phyloP scores from a whole-genome alignment of 2,113 vertebrate species.

The Tylochromis polylepis region DNA sequence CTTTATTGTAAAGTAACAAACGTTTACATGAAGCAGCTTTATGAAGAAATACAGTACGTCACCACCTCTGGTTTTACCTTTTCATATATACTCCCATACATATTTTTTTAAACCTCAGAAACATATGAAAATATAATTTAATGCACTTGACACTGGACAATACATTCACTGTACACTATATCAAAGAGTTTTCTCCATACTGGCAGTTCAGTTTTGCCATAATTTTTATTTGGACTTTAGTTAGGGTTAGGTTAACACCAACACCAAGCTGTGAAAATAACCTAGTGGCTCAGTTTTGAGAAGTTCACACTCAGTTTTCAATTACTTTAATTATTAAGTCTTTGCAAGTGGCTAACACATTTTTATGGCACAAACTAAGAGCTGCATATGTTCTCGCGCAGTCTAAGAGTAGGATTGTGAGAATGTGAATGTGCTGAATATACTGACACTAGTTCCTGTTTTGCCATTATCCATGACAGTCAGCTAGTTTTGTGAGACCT shows the following conservation, averaged over 20 bases:
- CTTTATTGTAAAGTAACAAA: constrained; percentile 84
- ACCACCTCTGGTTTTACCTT: constrained; percentile 72
- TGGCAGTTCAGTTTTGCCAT: constrained; percentile 92
- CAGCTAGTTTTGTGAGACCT: not conserved
- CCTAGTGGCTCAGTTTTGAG: constrained; percentile 69
- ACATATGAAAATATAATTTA: constrained; percentile 99
- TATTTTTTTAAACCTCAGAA: constrained; percentile 76
- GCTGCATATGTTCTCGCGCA: not conserved
- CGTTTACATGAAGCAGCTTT: constrained; percentile 93
- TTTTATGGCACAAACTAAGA: constrained; percentile 38
- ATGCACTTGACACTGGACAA: constrained; percentile 90
- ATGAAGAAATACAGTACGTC: constrained; percentile 80
- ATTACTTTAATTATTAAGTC: not conserved
- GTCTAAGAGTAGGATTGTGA: not conserved
- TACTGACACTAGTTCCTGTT: not conserved
- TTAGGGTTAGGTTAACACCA: constrained; percentile 71
- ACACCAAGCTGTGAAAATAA: constrained; percentile 81
- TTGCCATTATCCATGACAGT: not conserved
- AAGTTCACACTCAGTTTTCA: constrained; percentile 54
- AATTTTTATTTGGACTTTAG: constrained; percentile 77
- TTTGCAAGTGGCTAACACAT: not conserved
- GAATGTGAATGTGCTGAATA: not conserved
- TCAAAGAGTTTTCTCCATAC: constrained; percentile 88
- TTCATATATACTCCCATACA: constrained; percentile 70
- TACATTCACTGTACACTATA: constrained; percentile 97